phyloP scores from a whole-genome alignment of 37 sponge, comb jelly and placozoan species.

The Amphimedon queenslandica region DNA sequence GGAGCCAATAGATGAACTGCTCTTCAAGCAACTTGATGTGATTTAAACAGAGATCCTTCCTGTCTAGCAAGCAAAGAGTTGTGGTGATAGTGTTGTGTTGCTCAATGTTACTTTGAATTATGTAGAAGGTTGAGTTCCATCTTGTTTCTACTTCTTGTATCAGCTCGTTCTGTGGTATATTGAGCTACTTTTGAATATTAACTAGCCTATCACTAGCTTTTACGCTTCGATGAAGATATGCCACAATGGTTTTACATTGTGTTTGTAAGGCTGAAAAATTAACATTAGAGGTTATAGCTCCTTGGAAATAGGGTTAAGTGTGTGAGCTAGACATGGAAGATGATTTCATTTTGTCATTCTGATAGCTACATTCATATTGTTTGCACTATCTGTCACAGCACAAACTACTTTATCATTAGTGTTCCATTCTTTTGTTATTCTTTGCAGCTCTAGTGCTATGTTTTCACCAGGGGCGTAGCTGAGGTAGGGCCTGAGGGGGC shows the following conservation, averaged over 20 bases:
- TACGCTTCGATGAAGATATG: slow-evolving; percentile 4
- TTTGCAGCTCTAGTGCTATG: neutral
- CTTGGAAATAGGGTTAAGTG: slow-evolving; percentile 4
- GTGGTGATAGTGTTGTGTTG: slow-evolving; percentile 1
- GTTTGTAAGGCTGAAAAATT: neutral
- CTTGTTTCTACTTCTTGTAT: slow-evolving; percentile 4
- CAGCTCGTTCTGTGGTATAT: neutral
- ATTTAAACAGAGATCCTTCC: neutral
- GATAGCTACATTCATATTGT: neutral
- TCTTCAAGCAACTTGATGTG: neutral
- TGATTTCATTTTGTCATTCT: neutral
- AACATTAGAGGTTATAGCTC: neutral
- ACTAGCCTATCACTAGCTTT: slow-evolving; percentile 1
- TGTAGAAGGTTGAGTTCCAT: slow-evolving; percentile 2
- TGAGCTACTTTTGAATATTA: neutral
- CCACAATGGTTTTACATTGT: neutral
- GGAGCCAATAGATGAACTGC: neutral
- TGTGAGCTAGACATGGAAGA: slow-evolving; percentile 5
- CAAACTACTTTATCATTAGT: neutral
- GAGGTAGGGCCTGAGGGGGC: neutral
- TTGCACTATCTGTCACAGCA: slow-evolving; percentile 6
- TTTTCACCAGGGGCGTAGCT: neutral
- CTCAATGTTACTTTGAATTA: slow-evolving; percentile 3
- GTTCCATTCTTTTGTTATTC: neutral
- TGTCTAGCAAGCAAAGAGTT: neutral